Evolutionary conservation across 2,888 invertebrate species (phyloP), one percentile per base, ranked within the genome.

Genomic region (Ormyrus rosae): DNA sequence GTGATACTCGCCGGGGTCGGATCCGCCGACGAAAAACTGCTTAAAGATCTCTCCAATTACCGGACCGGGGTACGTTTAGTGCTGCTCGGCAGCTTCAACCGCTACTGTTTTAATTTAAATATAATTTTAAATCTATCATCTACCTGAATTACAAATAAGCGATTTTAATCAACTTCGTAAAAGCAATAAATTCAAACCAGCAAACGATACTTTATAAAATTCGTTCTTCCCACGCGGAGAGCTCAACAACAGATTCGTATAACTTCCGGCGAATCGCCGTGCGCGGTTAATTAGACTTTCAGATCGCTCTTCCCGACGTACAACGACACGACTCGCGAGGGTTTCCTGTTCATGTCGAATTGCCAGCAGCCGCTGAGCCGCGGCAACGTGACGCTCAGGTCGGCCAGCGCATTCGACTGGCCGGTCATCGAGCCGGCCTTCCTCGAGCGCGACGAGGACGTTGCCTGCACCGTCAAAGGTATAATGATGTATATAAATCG

Each of bases 351-450:
- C 82, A 91, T 96, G 8, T 92, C 93, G 0, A 93, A 92, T 2
- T 96, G 95, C 83, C 87, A 94, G 83, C 94, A 96, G 86, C 95
- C 97, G 0, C 91, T 91, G 68, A 96, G 96, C 81, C 92, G 94
- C 73, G 97, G 97, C 0, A 91, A 89, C 3, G 91, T 97, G 5
- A 92, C 91, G 1, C 88, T 96, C 0, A 89, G 88, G 11, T 93
- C 93, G 55, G 87, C 89, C 50, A 93, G 94, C 85, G 93, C 94
- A 7, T 89, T 91, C 0, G 91, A 92, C 9, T 92, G 93, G 34
- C 96, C 96, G 0, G 88, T 92, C 0, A 95, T 97, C 58, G 93
- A 97, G 88, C 95, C 96, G 0, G 94, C 95, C 82, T 97, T 96
- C 88, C 91, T 97, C 81, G 90, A 93, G 56, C 90, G 93, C 4